Evolutionary conservation across 2,113 vertebrate species (phyloP).

Genomic region (Gorsachius goisagi): DNA sequence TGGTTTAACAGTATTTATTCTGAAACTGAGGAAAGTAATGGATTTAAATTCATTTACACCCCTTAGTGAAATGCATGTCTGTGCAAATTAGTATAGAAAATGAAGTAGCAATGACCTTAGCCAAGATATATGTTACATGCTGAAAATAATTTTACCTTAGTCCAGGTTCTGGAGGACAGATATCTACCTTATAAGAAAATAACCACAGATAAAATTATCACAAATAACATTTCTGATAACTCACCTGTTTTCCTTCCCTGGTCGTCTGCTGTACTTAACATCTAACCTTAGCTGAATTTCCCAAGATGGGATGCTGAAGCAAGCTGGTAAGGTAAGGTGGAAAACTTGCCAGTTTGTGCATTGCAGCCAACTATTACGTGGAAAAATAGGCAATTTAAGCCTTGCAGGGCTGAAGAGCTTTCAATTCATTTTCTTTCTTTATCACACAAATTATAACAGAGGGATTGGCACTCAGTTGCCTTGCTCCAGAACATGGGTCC

Average conservation of each 20-base stretch:
- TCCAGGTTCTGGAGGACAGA: neutral
- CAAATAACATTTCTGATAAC: neutral
- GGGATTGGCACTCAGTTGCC: neutral
- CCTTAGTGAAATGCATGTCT: neutral
- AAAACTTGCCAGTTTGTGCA: neutral
- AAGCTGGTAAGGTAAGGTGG: neutral
- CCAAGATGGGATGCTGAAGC: neutral
- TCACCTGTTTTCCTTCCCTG: neutral
- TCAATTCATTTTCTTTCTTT: neutral
- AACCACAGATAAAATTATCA: neutral
- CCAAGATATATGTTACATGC: neutral
- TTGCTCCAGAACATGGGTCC: fast-evolving
- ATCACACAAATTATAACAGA: neutral
- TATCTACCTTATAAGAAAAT: neutral
- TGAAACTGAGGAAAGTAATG: neutral
- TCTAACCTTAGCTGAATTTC: neutral
- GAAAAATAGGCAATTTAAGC: neutral
- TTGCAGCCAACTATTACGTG: neutral
- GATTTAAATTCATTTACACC: neutral
- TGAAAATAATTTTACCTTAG: neutral
- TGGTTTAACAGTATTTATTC: neutral
- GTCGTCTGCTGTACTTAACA: neutral
- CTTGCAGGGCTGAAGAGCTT: neutral
- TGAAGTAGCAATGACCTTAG: neutral
- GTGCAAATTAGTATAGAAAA: neutral